Evolutionary conservation across 2,797 vertebrate genomes (phyloP).

Genomic region (Microchirus variegatus): DNA sequence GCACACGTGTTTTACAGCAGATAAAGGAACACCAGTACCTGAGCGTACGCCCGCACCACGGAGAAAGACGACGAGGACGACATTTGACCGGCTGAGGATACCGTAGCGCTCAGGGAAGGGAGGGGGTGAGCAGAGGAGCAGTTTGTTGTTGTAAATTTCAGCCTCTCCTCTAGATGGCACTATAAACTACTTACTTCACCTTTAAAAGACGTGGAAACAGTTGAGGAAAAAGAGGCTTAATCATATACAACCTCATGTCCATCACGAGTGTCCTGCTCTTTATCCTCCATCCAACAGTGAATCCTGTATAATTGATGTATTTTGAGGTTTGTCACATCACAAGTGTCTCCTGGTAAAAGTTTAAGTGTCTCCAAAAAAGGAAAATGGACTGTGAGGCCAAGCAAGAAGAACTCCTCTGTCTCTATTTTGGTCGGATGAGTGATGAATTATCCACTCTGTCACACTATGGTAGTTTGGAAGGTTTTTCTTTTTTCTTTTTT

Average conservation of each 20-base stretch:
- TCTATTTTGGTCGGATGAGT: not conserved
- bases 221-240: not conserved
- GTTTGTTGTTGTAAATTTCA: no score
- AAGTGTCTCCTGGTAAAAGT: not conserved
- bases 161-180: no score
- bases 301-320: not conserved
- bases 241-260: not conserved
- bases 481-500: no score
- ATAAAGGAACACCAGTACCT: no score
- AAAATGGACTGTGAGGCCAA: not conserved
- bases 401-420: not conserved
- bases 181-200: no score
- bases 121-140: no score
- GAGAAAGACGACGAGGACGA: no score
- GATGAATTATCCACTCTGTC: conserved; percentile 5
- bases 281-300: not conserved
- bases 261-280: conserved; percentile 4
- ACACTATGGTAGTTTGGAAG: not conserved
- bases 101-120: no score
- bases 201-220: not conserved
- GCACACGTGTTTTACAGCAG: no score
- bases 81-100: no score
- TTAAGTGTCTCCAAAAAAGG: not conserved
- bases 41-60: no score
- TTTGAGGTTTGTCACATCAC: not conserved